phyloP scores from a whole-genome alignment of 2,888 invertebrate species.

The Oscheius sp. region DNA sequence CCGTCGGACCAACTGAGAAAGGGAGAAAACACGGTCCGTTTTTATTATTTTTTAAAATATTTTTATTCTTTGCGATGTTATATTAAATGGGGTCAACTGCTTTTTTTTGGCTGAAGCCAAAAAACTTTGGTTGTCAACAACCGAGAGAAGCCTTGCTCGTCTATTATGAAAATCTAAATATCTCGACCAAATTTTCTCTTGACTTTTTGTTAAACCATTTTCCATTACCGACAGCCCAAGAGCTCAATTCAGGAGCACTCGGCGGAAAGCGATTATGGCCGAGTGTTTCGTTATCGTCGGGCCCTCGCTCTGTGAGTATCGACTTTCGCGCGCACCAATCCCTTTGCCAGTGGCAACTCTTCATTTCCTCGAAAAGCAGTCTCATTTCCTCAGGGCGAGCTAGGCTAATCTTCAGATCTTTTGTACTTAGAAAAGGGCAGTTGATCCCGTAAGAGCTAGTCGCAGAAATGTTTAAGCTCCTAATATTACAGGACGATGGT shows the following conservation, averaged over 20 bases:
- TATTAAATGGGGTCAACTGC: background rate
- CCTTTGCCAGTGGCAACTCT: constrained; percentile 21
- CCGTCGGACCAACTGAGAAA: constrained; percentile 12
- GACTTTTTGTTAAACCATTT: background rate
- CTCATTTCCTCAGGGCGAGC: constrained; percentile 7
- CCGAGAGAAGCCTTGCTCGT: background rate
- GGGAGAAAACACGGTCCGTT: constrained; percentile 34
- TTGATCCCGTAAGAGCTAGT: background rate
- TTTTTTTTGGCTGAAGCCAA: background rate
- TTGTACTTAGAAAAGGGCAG: background rate
- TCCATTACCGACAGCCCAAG: background rate
- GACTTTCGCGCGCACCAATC: constrained; percentile 33
- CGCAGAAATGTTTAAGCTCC: background rate
- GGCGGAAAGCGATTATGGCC: constrained; percentile 31
- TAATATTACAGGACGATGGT: constrained; percentile 59
- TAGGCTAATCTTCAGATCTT: background rate
- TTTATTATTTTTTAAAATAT: constrained; percentile 2
- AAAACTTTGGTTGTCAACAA: too few relatives aligned
- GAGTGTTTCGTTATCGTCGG: constrained; percentile 32
- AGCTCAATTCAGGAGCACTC: constrained; percentile 7
- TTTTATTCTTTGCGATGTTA: background rate
- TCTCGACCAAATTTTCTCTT: background rate
- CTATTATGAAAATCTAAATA: background rate
- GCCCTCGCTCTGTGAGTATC: constrained; percentile 27
- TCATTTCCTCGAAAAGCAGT: constrained; percentile 21